Conservation (phyloP, 2,797 vertebrate species). For the Enoplosus armatus region DNA sequence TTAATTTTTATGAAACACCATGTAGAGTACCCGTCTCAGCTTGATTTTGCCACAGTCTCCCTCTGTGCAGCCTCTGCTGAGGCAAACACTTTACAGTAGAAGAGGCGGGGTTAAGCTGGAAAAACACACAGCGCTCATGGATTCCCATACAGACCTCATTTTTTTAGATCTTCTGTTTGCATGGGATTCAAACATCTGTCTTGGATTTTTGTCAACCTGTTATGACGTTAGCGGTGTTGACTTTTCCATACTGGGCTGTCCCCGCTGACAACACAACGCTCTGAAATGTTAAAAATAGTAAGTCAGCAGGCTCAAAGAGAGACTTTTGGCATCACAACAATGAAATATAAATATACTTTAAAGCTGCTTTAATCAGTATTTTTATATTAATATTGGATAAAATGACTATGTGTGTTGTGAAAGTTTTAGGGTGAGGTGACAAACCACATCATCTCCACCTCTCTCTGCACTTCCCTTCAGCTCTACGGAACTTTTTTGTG, state of each 20-base stretch:
- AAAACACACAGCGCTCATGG: constrained; percentile 46
- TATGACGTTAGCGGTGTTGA: constrained; percentile 65
- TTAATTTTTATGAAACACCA: constrained; percentile 37
- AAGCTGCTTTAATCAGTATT: constrained; percentile 14
- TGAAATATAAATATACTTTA: neutral
- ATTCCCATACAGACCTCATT: constrained; percentile 57
- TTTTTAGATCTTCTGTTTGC: constrained; percentile 41
- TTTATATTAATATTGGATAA: neutral
- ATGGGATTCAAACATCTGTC: constrained; percentile 68
- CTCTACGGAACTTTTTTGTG: neutral
- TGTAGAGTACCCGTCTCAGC: neutral
- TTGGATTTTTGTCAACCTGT: constrained; percentile 68
- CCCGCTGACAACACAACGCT: constrained; percentile 29
- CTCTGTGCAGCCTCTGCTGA: constrained; percentile 32
- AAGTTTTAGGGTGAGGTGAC: too few species aligned
- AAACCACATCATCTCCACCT: neutral
- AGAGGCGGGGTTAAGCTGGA: constrained; percentile 38
- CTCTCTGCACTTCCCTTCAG: neutral
- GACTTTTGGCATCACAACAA: constrained; percentile 10
- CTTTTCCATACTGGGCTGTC: constrained; percentile 53
- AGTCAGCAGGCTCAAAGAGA: neutral
- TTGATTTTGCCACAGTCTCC: constrained; percentile 11
- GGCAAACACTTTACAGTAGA: constrained; percentile 8
- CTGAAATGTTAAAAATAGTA: constrained; percentile 60
- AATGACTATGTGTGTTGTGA: neutral